Conservation (phyloP, 2,888 invertebrate genomes). For the Spodoptera exigua region DNA sequence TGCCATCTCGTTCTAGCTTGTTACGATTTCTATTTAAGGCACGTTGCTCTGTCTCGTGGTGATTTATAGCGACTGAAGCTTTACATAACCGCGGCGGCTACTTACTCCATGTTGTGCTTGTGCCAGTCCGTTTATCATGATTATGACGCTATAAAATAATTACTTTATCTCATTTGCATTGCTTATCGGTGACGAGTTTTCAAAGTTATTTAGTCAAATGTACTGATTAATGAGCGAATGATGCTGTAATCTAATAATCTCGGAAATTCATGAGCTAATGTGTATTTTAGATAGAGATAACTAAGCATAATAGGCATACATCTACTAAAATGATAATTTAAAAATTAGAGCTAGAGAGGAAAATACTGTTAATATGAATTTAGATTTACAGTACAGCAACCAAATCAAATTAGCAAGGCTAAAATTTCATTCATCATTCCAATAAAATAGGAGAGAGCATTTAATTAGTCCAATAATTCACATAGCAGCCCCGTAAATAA, state of each 20-base stretch:
- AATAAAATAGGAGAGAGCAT: constrained; percentile 11
- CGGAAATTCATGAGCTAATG: constrained; percentile 7
- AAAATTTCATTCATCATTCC: constrained; percentile 2
- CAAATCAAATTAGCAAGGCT: too few relatives aligned
- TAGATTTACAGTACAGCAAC: too few relatives aligned
- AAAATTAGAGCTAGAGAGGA: too few relatives aligned
- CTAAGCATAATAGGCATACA: too few relatives aligned
- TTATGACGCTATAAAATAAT: constrained; percentile 82
- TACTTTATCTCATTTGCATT: constrained; percentile 77
- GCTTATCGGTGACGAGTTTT: constrained; percentile 58
- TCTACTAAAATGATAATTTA: too few relatives aligned
- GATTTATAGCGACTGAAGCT: constrained; percentile 78
- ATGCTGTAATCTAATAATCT: constrained; percentile 3
- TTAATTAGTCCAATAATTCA: neutral
- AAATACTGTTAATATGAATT: too few relatives aligned
- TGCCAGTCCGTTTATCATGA: constrained; percentile 77
- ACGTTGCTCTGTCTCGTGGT: constrained; percentile 65
- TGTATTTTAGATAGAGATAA: neutral
- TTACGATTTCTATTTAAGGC: constrained; percentile 36
- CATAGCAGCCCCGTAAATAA: constrained; percentile 19
- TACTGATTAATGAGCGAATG: constrained; percentile 24
- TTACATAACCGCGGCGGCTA: constrained; percentile 75
- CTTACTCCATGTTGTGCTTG: constrained; percentile 75
- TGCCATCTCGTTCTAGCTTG: constrained; percentile 60
- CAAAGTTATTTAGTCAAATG: constrained; percentile 41